Evolutionary conservation across 2,797 vertebrate genomes (phyloP), one percentile per base, ranked within the genome.

Genomic region (Pelodytes ibericus): DNA sequence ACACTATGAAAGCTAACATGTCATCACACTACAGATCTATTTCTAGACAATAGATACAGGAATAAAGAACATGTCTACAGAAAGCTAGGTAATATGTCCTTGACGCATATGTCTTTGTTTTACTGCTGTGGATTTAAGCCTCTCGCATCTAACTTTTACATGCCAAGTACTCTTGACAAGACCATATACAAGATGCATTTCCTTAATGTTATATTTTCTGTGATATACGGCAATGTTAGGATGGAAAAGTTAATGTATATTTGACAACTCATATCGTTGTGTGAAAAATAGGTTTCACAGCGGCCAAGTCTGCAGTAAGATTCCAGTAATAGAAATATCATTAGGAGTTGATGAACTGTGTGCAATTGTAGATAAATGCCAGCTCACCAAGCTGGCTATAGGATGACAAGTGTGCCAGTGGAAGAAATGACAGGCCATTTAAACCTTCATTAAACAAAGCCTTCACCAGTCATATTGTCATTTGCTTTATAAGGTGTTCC

Each of bases 271-370:
- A 79, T 79, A 73, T 73, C 18, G 57, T 20, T 51, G 18, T 18
- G 24, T 79, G 76, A 79, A 62, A 79, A 73, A 79, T 79, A 41
- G 44, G 33, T 62, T 73, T 29, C 24, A 36, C 41, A 20, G 29
- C 71, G 33, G 76, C 71, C 76, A 79, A 73, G 41, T 68, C 66
- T 79, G 71, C 58, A 7, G 57, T 53, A 68, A 51, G 71, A 73
- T 79, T 79, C 76, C 76, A 73, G 76, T 79, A 79, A 79, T 73
- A 79, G 71, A 79, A 79, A 73, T 79, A 73, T 79, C 76, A 79
- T 79, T 79, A 79, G 63, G 57, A 73, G 57, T 29, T 79, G 76
- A 79, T 79, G 76, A 73, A 79, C 70, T 79, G 72, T 64, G 62
- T 73, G 56, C 64, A 68, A 31, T 69, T 51, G 13, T 68, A 79